Evolutionary conservation across 2,888 invertebrate genomes (phyloP), one percentile per base, ranked within the genome.

Genomic region (Pseudanteris insignis): DNA sequence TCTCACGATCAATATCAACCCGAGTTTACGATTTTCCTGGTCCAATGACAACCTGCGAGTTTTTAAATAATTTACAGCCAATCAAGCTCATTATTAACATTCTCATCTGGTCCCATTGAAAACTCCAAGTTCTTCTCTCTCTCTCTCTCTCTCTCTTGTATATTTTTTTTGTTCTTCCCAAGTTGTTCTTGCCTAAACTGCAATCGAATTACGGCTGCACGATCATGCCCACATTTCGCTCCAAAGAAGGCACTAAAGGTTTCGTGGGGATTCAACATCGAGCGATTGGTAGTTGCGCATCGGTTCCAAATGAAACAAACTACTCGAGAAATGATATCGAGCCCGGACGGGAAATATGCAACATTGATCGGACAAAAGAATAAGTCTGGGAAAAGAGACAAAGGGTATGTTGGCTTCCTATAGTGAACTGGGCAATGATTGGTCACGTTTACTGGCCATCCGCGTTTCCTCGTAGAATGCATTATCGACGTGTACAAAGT

Each of bases 401-500:
- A 50, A 44, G 50, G 24, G 32, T 41, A 32, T 14, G 36, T 47
- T 54, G 32, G 37, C 36, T 46, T 46, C 37, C 14, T 37, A 41
- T 11, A 15, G 30, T 21, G 34, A 29, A 40, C 30, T 21, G 14
- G 10, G 25, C 47, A 58, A 41, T 53, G 53, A 58, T 63, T 53
- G 53, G 63, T 53, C 51, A 63, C 48, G 63, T 57, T 57, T 62
- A 25, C 33, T 41, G 46, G 43, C 28, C 36, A 41, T 55, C 46
- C 50, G 46, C 43, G 25, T 47, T 44, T 48, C 36, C 30, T 51
- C 18, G 37, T 51, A 44, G 48, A 50, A 41, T 43, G 54, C 47
- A 51, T 55, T 50, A 57, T 50, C 47, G 50, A 14, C 43, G 43
- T 40, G 43, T 54, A 60, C 48, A 37, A 60, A 63, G 63, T 63